phyloP scores from a whole-genome alignment of 2,888 invertebrate species.

The Frankliniella fusca region DNA sequence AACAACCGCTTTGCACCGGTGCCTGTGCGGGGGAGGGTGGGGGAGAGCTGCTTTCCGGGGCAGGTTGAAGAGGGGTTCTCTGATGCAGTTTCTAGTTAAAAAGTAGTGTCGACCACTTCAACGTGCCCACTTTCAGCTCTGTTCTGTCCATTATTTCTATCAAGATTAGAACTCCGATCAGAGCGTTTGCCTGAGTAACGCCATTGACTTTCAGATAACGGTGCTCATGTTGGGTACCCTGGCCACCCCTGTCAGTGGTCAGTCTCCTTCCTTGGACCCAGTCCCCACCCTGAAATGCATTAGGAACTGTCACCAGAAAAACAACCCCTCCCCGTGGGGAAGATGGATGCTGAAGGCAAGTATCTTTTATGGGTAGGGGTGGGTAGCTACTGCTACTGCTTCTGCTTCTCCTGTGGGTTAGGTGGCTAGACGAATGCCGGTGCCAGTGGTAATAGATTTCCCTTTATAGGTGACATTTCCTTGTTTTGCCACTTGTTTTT shows the following conservation, averaged over 20 bases:
- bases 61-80: no score
- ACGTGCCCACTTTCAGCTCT: no score
- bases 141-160: no score
- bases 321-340: background rate
- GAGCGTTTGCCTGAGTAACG: background rate
- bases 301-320: conserved; percentile 2
- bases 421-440: background rate
- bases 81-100: no score
- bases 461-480: background rate
- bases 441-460: background rate
- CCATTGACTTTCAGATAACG: background rate
- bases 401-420: background rate
- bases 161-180: background rate
- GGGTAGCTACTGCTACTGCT: background rate
- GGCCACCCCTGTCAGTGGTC: background rate
- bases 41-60: no score
- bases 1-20: no score
- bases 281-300: conserved; percentile 11
- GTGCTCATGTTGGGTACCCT: conserved; percentile 3
- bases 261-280: background rate
- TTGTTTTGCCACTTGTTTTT: background rate
- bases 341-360: conserved; percentile 14
- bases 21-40: no score
- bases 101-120: no score
- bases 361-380: background rate